Base-by-base conservation (phyloP, 2,888 invertebrate species). In the Trilocha varians region DNA sequence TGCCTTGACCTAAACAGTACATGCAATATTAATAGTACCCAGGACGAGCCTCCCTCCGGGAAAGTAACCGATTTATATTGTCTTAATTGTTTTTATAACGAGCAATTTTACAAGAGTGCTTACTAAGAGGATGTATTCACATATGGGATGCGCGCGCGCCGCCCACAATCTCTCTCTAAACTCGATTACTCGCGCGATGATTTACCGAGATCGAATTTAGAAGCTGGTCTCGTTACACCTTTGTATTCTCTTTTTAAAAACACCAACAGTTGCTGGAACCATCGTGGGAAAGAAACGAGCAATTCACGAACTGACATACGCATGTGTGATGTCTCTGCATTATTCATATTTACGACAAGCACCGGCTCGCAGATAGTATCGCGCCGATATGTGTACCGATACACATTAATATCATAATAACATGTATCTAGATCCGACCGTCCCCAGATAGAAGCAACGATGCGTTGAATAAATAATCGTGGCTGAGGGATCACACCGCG, bases 181-280 rank as follows among this genome's bases (percentile, higher is more conserved):
- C 78, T 80, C 78, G 79, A 83, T 84, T 84, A 84, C 74, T 63
- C 68, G 69, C 72, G 58, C 78, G 76, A 84, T 84, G 79, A 85
- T 85, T 85, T 84, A 85, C 77, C 58, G 75, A 73, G 70, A 84
- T 80, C 74, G 80, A 78, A 80, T 84, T 78, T 75, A 66, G 69
- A 74, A 77, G 60, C 72, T 66, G 64, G 63, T 68, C 70, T 69
- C 69, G 75, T 74, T 77, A 76, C 73, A 72, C 62, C 66, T 68
- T 69, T 60, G 64, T 63, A 70, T 74, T 69, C 67, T 72, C 58
- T 56, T 52, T 56, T 55, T 66, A 59, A 65, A 25, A 59, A 50
- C 52, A 48, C 57, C 58, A 53, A 55, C 57, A 56, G 52, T 56
- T 52, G 59, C 48, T 49, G 52, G 42, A 42, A 65, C 57, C 54